Conservation (phyloP, 2,113 vertebrate genomes). For the Nothoprocta pentlandii region DNA sequence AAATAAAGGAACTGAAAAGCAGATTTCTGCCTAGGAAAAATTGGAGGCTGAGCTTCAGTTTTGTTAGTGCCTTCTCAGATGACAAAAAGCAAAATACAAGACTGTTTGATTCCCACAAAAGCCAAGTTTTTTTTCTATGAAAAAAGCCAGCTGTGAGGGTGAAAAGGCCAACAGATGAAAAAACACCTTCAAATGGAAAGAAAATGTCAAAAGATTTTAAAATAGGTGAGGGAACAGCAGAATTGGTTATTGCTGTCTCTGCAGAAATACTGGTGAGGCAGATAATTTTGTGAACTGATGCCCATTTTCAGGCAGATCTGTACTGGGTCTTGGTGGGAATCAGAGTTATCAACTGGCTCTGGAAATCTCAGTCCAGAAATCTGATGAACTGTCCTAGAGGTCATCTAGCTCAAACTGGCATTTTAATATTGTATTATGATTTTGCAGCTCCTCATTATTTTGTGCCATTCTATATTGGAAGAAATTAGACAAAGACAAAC, state of each 20-base stretch:
- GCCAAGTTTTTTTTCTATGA: neutral
- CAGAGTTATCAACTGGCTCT: neutral
- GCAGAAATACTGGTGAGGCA: neutral
- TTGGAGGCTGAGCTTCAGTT: neutral
- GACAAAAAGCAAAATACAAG: neutral
- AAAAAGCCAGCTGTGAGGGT: neutral
- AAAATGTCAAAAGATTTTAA: neutral
- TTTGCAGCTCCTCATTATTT: neutral
- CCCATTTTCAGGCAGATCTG: neutral
- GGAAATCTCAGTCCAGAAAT: too few relatives aligned
- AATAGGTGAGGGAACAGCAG: neutral
- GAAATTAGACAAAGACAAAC: neutral
- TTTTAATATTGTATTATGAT: neutral
- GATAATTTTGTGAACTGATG: neutral
- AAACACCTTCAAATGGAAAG: neutral
- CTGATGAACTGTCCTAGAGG: neutral
- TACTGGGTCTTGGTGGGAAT: neutral
- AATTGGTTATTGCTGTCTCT: neutral
- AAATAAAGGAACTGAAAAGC: neutral
- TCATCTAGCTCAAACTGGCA: neutral
- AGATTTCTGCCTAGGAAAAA: neutral
- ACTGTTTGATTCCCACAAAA: neutral
- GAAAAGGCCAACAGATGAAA: neutral
- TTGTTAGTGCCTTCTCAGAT: neutral
- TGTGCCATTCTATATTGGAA: neutral